Evolutionary conservation across 1,140 invertebrate genomes (phyloP).

Genomic region (Tenebrio molitor): DNA sequence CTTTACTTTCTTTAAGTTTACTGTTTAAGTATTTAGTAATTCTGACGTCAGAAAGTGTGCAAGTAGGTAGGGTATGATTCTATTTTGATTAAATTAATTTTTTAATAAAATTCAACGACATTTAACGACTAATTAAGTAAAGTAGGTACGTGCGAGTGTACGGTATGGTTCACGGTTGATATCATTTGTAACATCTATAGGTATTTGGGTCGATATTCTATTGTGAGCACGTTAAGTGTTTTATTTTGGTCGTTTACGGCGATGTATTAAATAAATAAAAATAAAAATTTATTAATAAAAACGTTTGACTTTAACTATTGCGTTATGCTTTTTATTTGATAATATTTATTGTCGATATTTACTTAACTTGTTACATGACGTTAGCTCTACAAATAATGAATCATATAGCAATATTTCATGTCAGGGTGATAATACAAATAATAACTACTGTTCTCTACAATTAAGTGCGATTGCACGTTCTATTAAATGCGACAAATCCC

Average conservation of each 20-base stretch:
- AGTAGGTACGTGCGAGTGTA: constrained; percentile 15
- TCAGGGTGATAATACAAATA: constrained; percentile 6
- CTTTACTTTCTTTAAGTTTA: not conserved
- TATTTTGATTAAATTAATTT: not conserved
- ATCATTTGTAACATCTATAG: constrained; percentile 36
- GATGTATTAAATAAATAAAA: constrained; percentile 1
- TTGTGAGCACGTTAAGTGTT: constrained; percentile 38
- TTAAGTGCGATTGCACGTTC: not conserved
- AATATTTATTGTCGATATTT: constrained; percentile 36
- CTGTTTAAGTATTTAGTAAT: not conserved
- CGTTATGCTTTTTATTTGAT: constrained; percentile 21
- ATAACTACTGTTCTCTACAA: not conserved
- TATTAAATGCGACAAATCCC: not conserved
- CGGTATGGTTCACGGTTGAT: constrained; percentile 7
- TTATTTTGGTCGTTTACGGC: constrained; percentile 33
- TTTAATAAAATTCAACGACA: not conserved
- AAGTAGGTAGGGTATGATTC: not conserved
- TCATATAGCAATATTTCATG: constrained; percentile 20
- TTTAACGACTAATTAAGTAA: constrained; percentile 1
- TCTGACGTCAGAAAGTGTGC: not conserved
- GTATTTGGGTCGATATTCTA: constrained; percentile 40
- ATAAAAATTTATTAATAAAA: not conserved
- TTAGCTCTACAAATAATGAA: constrained; percentile 21
- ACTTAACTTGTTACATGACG: constrained; percentile 28
- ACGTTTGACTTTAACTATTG: not conserved